These are phyloP conservation scores for Dallia pectoralis DNA, from an alignment of 2,797 vertebrate genomes.

Conservation along the genomic window DNA sequence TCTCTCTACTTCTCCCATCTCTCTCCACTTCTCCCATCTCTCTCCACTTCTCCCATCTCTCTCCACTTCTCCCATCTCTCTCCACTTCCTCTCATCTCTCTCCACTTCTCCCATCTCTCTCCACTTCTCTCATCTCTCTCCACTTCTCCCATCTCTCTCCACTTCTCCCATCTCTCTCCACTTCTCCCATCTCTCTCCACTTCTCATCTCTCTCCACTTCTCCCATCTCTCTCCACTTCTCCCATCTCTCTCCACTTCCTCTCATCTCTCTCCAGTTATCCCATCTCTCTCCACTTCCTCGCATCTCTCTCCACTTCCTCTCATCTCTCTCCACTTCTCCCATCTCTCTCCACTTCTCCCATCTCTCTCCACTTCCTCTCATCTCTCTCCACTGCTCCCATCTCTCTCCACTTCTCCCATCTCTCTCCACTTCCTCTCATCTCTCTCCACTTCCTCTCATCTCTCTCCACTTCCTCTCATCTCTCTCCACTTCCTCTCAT, in stretches of 20 bases:
- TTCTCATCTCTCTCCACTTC: background rate
- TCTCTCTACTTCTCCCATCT: slow-evolving; percentile 41
- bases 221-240: background rate
- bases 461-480: background rate
- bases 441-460: too few relatives aligned
- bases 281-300: background rate
- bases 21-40: background rate
- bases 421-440: too few relatives aligned
- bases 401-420: too few relatives aligned
- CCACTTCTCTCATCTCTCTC: slow-evolving; percentile 11
- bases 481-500: background rate
- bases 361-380: too few relatives aligned
- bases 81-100: background rate
- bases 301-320: too few relatives aligned
- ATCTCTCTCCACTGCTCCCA: too few relatives aligned
- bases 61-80: background rate
- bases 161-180: slow-evolving; percentile 2
- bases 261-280: background rate
- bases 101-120: background rate
- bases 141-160: background rate
- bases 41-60: background rate
- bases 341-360: too few relatives aligned
- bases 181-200: background rate
- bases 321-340: too few relatives aligned
- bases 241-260: background rate